These are phyloP conservation scores for Agriopis leucophaearia DNA, from an alignment of 2,888 invertebrate species.

Conservation along the genomic window DNA sequence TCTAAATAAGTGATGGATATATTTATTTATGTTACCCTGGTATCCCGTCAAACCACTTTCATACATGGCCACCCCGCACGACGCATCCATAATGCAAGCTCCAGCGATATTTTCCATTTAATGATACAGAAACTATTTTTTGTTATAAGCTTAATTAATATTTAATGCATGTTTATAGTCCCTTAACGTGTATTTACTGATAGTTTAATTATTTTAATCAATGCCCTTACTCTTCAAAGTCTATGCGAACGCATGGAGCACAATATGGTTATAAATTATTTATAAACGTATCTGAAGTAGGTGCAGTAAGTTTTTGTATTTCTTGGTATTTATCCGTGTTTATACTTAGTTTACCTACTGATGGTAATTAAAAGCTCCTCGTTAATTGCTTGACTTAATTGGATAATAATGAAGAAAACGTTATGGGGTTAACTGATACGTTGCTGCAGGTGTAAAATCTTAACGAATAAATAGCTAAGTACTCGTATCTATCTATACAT, in stretches of 20 bases:
- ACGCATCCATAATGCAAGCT: conserved; percentile 67
- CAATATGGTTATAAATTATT: conserved; percentile 24
- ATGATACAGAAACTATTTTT: conserved; percentile 71
- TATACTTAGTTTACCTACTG: conserved; percentile 27
- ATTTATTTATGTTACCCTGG: conserved; percentile 10
- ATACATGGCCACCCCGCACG: conserved; percentile 29
- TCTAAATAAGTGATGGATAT: conserved; percentile 12
- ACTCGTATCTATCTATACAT: no score
- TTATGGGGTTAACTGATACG: conserved; percentile 2
- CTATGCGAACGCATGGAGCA: conserved; percentile 18
- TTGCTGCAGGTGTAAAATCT: conserved; percentile 20
- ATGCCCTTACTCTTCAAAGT: conserved; percentile 37
- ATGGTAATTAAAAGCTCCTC: conserved; percentile 38
- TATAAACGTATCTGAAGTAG: conserved; percentile 10
- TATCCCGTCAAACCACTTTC: conserved; percentile 45
- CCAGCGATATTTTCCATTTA: conserved; percentile 66
- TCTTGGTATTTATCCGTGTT: conserved; percentile 39
- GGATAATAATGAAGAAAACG: conserved; percentile 34
- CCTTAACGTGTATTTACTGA: conserved; percentile 66
- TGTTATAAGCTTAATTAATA: conserved; percentile 77
- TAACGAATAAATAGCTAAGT: background rate
- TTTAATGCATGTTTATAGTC: conserved; percentile 72
- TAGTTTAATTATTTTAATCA: conserved; percentile 73
- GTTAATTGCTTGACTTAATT: conserved; percentile 41
- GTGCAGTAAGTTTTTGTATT: conserved; percentile 29